Evolutionary conservation across 2,888 invertebrate species (phyloP).

Genomic region (Seira sanloemensis): DNA sequence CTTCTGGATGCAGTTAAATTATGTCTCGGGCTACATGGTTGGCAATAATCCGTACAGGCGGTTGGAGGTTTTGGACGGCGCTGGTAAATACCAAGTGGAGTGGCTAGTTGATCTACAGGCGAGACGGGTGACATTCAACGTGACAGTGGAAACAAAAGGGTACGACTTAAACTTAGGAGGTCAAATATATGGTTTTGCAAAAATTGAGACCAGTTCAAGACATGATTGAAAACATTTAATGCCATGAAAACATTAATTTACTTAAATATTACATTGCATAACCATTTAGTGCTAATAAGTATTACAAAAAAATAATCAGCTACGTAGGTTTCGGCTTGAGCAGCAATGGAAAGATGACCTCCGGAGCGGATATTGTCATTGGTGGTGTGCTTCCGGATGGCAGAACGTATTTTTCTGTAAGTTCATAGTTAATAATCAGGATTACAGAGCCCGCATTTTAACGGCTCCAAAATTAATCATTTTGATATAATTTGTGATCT

Average conservation of each 20-base stretch:
- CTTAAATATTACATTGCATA: too few species aligned
- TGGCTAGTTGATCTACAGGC: constrained; percentile 23
- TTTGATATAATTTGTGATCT: too few species aligned
- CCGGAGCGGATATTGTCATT: constrained; percentile 43
- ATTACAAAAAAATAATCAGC: constrained; percentile 13
- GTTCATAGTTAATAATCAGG: background rate
- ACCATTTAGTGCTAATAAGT: too few species aligned
- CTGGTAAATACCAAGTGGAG: constrained; percentile 28
- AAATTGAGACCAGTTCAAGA: too few species aligned
- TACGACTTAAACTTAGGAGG: background rate
- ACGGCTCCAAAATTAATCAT: too few species aligned
- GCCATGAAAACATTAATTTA: too few species aligned
- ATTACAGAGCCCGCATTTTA: too few species aligned
- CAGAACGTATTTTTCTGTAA: constrained; percentile 35
- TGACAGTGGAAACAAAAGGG: constrained; percentile 40
- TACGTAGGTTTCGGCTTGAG: constrained; percentile 47
- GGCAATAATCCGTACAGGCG: constrained; percentile 31
- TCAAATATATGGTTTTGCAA: too few species aligned
- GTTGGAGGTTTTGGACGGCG: constrained; percentile 21
- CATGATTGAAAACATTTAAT: too few species aligned
- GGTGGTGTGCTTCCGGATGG: constrained; percentile 34
- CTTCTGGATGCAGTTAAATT: too few species aligned
- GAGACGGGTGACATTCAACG: constrained; percentile 32
- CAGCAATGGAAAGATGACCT: constrained; percentile 33
- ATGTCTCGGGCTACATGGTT: constrained; percentile 38